Evolutionary conservation across 2,113 vertebrate species (phyloP).

Genomic region (Oryzias woworae): DNA sequence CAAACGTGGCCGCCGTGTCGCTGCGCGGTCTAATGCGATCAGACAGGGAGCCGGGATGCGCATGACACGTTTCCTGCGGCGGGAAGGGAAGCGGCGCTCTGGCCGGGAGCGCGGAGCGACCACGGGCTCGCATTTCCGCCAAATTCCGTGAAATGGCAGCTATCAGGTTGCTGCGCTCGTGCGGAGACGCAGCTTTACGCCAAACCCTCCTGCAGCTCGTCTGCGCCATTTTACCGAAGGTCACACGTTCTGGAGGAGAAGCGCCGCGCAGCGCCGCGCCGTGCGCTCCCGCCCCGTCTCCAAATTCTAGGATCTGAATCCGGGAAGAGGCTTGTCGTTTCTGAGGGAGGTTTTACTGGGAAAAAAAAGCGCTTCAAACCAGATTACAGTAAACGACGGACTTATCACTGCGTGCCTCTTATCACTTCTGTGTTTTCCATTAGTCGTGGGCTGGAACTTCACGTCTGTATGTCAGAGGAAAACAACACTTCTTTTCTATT

Average conservation of each 20-base stretch:
- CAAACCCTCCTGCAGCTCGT: neutral
- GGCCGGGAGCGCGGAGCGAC: slow-evolving; percentile 3
- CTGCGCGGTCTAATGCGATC: slow-evolving; percentile 4
- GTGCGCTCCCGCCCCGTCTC: slow-evolving; percentile 2
- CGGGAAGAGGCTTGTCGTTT: slow-evolving; percentile 43
- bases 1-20: neutral
- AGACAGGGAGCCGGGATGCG: slow-evolving; percentile 14
- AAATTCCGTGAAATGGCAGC: slow-evolving; percentile 10
- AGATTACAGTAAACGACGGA: slow-evolving; percentile 55
- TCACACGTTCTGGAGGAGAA: neutral
- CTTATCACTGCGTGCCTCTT: slow-evolving; percentile 47
- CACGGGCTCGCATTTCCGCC: slow-evolving; percentile 1
- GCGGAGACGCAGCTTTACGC: neutral
- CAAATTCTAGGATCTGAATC: slow-evolving; percentile 37
- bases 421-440: slow-evolving; percentile 61
- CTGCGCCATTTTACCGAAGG: neutral
- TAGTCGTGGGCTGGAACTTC: slow-evolving; percentile 48
- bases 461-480: slow-evolving; percentile 17
- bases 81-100: slow-evolving; percentile 29
- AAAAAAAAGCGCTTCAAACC: slow-evolving; percentile 42
- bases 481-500: neutral
- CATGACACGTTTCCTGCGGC: slow-evolving; percentile 33
- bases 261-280: neutral
- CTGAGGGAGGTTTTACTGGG: slow-evolving; percentile 29
- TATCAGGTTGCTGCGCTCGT: neutral